phyloP scores from a whole-genome alignment of 2,888 invertebrate species.

The Ornithoptera priamus region DNA sequence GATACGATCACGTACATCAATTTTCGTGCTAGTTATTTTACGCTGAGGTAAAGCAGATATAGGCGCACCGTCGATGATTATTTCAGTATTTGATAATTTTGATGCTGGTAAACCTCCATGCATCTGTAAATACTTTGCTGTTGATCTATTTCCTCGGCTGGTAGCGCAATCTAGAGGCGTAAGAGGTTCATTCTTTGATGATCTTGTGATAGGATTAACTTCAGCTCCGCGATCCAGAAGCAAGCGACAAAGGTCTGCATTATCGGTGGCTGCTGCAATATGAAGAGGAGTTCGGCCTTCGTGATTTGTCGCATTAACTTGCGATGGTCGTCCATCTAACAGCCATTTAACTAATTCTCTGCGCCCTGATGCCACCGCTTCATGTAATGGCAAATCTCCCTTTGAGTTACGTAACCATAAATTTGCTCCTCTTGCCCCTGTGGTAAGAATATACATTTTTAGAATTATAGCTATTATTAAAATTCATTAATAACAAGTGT shows the following conservation, averaged over 20 bases:
- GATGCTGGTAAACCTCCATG: slow-evolving; percentile 92
- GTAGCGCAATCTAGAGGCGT: slow-evolving; percentile 96
- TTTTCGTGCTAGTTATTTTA: slow-evolving; percentile 76
- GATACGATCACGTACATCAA: slow-evolving; percentile 72
- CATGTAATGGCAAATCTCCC: slow-evolving; percentile 97
- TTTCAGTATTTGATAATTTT: slow-evolving; percentile 79
- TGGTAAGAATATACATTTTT: slow-evolving; percentile 33
- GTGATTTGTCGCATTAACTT: slow-evolving; percentile 92
- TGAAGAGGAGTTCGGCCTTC: slow-evolving; percentile 96
- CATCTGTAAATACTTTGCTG: slow-evolving; percentile 94
- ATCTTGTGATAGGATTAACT: slow-evolving; percentile 90
- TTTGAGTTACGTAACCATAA: slow-evolving; percentile 95
- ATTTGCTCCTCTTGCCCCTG: slow-evolving; percentile 86
- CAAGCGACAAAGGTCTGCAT: slow-evolving; percentile 94
- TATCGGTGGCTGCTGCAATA: slow-evolving; percentile 95
- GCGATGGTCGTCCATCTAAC: slow-evolving; percentile 89
- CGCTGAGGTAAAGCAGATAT: slow-evolving; percentile 70
- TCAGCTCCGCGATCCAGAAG: slow-evolving; percentile 91
- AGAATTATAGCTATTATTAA: neutral
- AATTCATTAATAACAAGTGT: neutral
- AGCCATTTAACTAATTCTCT: slow-evolving; percentile 94
- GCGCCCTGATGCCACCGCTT: slow-evolving; percentile 95
- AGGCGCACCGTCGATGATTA: slow-evolving; percentile 67
- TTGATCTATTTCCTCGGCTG: slow-evolving; percentile 91
- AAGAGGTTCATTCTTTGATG: slow-evolving; percentile 90